Evolutionary conservation across 2,113 vertebrate genomes (phyloP).

Genomic region (Pan troglodytes): NHGRI_mPanTro3-v2.1_pri NC_072398.2:98936001-98936500

Average conservation of each 20-base stretch:
- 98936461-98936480: too few species aligned
- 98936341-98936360: conserved; percentile 37
- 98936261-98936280: conserved; percentile 3
- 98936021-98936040: background rate
- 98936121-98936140: background rate
- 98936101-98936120: background rate
- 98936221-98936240: conserved; percentile 14
- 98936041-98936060: background rate
- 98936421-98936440: too few species aligned
- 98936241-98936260: background rate
- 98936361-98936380: too few species aligned
- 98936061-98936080: background rate
- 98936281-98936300: background rate
- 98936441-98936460: too few species aligned
- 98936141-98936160: background rate
- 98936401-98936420: too few species aligned
- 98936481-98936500: too few species aligned
- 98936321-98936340: background rate
- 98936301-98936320: background rate
- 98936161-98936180: background rate
- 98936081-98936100: background rate
- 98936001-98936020: background rate
- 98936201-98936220: background rate
- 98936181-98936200: background rate
- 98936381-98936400: too few species aligned